A percentile compares a stretch with the other conserved stretches of the same genome.
Evolutionary conservation across 2,113 vertebrate species (phyloP).

Genomic region (Anguilla japonica): DNA sequence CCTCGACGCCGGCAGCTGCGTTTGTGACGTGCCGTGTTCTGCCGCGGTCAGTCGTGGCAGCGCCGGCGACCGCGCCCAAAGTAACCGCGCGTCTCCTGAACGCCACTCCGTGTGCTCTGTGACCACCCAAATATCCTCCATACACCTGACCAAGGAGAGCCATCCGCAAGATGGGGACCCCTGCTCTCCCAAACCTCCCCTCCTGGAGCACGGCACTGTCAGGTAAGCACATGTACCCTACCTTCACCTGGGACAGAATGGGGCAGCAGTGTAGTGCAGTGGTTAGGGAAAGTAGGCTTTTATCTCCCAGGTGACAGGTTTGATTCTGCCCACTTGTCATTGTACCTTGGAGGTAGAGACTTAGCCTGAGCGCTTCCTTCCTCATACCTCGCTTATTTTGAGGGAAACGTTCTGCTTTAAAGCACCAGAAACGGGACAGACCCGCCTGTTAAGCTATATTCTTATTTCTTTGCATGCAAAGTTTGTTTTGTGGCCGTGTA

Average conservation of each 20-base stretch:
- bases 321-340: too few relatives aligned
- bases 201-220: conserved; percentile 28
- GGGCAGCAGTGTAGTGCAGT: too few relatives aligned
- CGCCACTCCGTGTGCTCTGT: conserved; percentile 63
- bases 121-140: conserved; percentile 74
- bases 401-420: too few relatives aligned
- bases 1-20: conserved; percentile 7
- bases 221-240: conserved; percentile 51
- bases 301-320: too few relatives aligned
- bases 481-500: too few relatives aligned
- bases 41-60: neutral
- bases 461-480: too few relatives aligned
- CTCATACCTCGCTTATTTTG: too few relatives aligned
- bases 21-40: neutral
- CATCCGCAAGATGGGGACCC: conserved; percentile 31
- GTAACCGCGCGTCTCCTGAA: conserved; percentile 15
- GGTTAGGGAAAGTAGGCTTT: too few relatives aligned
- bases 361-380: too few relatives aligned
- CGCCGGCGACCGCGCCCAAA: fast-evolving
- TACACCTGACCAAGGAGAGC: conserved; percentile 70
- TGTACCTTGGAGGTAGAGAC: too few relatives aligned
- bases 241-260: neutral
- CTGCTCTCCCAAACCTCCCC: conserved; percentile 18
- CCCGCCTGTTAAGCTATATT: too few relatives aligned
- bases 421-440: too few relatives aligned